Evolutionary conservation across 2,888 invertebrate species (phyloP), one percentile per base, ranked within the genome.

Genomic region (Calliopum simillimum): DNA sequence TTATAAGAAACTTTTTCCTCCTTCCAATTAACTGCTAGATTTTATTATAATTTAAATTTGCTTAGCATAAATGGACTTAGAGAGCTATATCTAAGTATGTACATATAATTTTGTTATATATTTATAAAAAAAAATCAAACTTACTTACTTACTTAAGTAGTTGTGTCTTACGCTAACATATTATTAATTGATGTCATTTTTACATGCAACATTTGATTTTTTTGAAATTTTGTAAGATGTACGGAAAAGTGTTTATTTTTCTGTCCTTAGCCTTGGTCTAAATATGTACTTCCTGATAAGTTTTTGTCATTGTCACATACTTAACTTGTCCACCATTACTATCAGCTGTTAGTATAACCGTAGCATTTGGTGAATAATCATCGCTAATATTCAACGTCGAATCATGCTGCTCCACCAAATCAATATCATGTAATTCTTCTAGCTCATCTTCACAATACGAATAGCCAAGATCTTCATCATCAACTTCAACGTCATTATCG

Each of bases 391-490:
- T 70, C 3, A 66, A 65, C 13, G 56, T 33, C 13, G 68, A 66
- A 4, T 66, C 74, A 3, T 75, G 72, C 0, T 71, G 73, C 3
- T 64, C 62, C 33, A 2, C 8, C 33, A 33, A 8, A 12, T 76
- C 73, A 3, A 73, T 70, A 11, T 68, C 69, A n/a, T 55, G 70
- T 3, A 74, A 73, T 8, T 69, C 64, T n/a, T 68, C 46, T 16
- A 55, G 47, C 46, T 69, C 64, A 64, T 84, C 83, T 71, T 83
- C 83, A 71, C 80, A 81, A 46, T 77, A 82, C 13, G 83, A 82
- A 70, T 83, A 80, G 44, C 84, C 80, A 23, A 81, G 74, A 65
- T 83, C 83, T 72, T 82, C 83, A 8, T 81, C 80, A 49, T 81
- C 82, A 25, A 80, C 79, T 23, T 77, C 63, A 14, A 69, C 73